Base-by-base conservation (phyloP, 1,140 invertebrate genomes). In the Drosophila setifemur region DNA sequence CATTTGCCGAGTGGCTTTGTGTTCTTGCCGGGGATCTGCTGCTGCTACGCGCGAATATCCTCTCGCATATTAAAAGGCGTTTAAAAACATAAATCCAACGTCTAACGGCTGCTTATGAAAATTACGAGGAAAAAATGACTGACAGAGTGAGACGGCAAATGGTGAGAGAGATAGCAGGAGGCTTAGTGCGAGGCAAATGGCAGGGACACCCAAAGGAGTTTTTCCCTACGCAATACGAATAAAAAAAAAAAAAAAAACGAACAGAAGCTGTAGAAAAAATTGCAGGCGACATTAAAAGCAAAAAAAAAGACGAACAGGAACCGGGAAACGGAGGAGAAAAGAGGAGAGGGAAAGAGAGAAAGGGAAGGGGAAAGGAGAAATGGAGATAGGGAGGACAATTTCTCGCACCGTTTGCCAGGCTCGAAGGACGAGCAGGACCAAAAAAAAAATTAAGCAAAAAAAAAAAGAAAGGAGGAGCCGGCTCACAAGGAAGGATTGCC, bases 71-170 rank as follows among this genome's bases (percentile, higher is more conserved):
- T 86, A 89, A 89, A 89, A 78, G 76, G 70, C 85, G 73, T 85
- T 89, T 89, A 88, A 89, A 88, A 86, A 82, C 86, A 89, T 89
- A 89, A 89, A 89, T 88, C 79, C 79, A 82, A 68, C 77, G 69
- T 73, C 74, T 89, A 89, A 89, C 76, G 83, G 79, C 79, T 89
- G 86, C 86, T 89, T 89, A 88, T 89, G 85, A 85, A 89, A 82
- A 89, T 86, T 86, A 89, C 79, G 73, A 82, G 70, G 70, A 88
- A 83, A 85, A 88, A 87, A 87, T 76, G 72, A 81, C 50, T 77
- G 83, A 88, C 66, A 37, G 49, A 26, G 39, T 9, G 71, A 44
- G 31, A 69, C 49, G 43, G 37, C 57, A 60, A 58, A 43, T 47
- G 67, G 23, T 39, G 45, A 42, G 55, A 50, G 37, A 31, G 29